Percentiles rank a stretch among this genome's conserved stretches.
Evolutionary conservation across 2,113 vertebrate genomes (phyloP).

Genomic region (Corythaixoides concolor): DNA sequence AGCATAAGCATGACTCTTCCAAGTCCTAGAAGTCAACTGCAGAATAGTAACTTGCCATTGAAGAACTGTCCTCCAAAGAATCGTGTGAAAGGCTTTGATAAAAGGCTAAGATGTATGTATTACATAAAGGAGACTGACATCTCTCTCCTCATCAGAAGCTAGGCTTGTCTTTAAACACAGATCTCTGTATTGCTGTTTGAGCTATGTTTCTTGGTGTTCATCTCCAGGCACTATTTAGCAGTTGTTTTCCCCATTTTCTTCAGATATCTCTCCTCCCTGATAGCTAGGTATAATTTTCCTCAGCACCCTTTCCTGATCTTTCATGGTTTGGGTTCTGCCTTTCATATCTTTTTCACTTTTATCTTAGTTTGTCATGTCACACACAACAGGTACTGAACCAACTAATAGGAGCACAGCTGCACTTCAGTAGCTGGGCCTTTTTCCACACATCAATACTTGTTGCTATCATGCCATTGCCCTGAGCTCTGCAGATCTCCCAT

Average conservation of each 20-base stretch:
- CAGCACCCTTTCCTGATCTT: not conserved
- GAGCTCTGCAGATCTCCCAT: not conserved
- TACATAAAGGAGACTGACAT: not conserved
- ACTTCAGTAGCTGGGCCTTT: not conserved
- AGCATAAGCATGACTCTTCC: not conserved
- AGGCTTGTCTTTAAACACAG: not conserved
- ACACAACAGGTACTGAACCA: not conserved
- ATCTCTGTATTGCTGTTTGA: not conserved
- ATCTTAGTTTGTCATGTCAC: not conserved
- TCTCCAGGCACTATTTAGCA: not conserved
- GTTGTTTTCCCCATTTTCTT: not conserved
- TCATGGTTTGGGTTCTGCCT: not conserved
- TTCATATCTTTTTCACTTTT: not conserved
- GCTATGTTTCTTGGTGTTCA: not conserved
- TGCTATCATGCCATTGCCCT: not conserved
- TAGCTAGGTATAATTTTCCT: not conserved
- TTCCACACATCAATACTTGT: not conserved
- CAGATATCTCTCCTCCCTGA: not conserved
- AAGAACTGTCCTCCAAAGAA: not conserved
- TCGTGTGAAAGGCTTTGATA: not conserved
- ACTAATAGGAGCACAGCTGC: not conserved
- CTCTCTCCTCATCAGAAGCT: not conserved
- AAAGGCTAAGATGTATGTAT: not conserved
- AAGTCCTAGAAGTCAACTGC: not conserved
- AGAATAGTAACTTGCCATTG: not conserved